Conservation (phyloP, 2,113 vertebrate genomes). For the Bettongia penicillata region DNA sequence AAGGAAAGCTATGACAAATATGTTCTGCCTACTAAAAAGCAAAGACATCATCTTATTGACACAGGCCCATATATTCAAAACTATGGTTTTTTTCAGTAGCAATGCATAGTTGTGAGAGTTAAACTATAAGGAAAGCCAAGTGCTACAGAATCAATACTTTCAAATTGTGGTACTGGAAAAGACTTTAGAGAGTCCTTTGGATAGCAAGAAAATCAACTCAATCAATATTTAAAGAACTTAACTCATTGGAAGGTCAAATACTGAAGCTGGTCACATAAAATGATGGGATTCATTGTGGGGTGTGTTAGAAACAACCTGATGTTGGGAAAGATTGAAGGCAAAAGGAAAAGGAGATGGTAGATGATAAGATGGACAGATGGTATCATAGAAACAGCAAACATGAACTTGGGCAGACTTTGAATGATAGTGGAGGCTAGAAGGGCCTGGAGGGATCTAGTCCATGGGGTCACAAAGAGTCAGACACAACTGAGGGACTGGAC, state of each 20-base stretch:
- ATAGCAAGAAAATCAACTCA: neutral
- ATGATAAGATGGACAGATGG: neutral
- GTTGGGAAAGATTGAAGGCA: neutral
- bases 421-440: neutral
- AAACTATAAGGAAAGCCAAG: neutral
- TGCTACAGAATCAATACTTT: neutral
- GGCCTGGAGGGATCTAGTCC: neutral
- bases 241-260: neutral
- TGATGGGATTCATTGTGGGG: neutral
- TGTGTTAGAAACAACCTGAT: neutral
- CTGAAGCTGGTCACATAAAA: neutral
- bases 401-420: neutral
- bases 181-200: neutral
- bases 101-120: neutral
- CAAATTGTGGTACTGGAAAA: neutral
- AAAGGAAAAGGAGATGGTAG: neutral
- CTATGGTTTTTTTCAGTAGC: neutral
- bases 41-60: neutral
- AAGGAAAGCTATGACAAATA: neutral
- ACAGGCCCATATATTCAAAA: neutral
- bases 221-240: neutral
- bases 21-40: neutral
- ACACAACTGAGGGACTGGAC: neutral
- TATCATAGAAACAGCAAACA: neutral
- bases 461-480: neutral